These are phyloP conservation scores for Ophioninae sp. DNA, from an alignment of 2,888 invertebrate genomes.

Conservation along the genomic window DNA sequence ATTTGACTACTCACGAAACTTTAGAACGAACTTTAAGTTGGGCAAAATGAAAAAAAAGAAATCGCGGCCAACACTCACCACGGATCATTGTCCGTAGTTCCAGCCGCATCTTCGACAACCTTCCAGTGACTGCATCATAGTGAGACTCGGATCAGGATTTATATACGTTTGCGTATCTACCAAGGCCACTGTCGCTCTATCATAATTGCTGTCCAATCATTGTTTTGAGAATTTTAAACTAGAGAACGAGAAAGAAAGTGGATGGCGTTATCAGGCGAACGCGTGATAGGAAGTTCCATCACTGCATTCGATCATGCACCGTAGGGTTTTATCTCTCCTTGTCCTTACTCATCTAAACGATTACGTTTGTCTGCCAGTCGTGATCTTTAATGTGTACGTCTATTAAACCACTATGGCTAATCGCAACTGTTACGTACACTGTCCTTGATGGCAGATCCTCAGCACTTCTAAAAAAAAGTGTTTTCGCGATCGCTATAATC, in stretches of 20 bases:
- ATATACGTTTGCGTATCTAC: constrained; percentile 1
- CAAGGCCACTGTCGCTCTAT: not conserved
- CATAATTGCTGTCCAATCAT: not conserved
- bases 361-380: not conserved
- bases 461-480: not conserved
- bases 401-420: not conserved
- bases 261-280: not conserved
- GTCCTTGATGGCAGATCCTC: not conserved
- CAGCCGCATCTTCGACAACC: constrained; percentile 7
- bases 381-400: not conserved
- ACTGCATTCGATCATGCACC: not conserved
- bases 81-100: constrained; percentile 1
- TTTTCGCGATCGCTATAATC: not conserved
- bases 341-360: not conserved
- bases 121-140: not conserved
- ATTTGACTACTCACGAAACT: too few species aligned
- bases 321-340: not conserved
- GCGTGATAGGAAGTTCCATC: constrained; percentile 41
- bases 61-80: not conserved
- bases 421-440: not conserved
- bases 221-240: not conserved
- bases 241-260: not conserved
- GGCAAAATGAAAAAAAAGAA: not conserved
- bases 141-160: not conserved
- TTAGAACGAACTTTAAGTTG: too few species aligned